These are phyloP conservation scores for Biston stratarius DNA, from an alignment of 2,888 invertebrate species.

Conservation along the genomic window DNA sequence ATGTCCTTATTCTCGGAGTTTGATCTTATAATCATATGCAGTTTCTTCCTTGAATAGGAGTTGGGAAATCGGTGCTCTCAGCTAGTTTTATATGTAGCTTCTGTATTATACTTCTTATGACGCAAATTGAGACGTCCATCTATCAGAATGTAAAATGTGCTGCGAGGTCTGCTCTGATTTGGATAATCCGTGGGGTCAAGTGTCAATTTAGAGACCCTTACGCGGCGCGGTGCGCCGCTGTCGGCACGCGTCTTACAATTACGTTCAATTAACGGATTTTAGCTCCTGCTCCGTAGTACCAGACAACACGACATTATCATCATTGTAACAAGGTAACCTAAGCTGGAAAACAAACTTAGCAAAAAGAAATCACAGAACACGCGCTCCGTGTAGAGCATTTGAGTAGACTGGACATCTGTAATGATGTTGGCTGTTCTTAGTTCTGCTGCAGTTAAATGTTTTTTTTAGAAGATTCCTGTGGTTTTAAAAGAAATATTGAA, in stretches of 20 bases:
- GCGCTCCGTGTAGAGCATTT: neutral
- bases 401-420: neutral
- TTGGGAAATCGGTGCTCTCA: neutral
- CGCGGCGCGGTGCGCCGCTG: slow-evolving; percentile 36
- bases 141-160: slow-evolving; percentile 37
- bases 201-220: slow-evolving; percentile 67
- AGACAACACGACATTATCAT: slow-evolving; percentile 45
- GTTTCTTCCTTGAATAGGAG: neutral
- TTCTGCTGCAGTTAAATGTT: too few species aligned
- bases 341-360: slow-evolving; percentile 22
- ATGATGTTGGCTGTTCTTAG: neutral
- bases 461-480: too few species aligned
- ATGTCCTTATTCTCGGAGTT: slow-evolving; percentile 33
- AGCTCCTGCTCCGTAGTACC: slow-evolving; percentile 51
- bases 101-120: slow-evolving; percentile 20
- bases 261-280: slow-evolving; percentile 69
- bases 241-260: slow-evolving; percentile 63
- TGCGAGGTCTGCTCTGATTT: slow-evolving; percentile 64
- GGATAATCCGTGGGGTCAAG: slow-evolving; percentile 71
- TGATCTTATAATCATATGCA: slow-evolving; percentile 1
- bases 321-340: slow-evolving; percentile 33
- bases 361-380: slow-evolving; percentile 13
- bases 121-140: slow-evolving; percentile 32
- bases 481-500: too few species aligned
- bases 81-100: neutral